These are phyloP conservation scores for Heliothis peltigera DNA, from an alignment of 2,888 invertebrate species.

Conservation along the genomic window DNA sequence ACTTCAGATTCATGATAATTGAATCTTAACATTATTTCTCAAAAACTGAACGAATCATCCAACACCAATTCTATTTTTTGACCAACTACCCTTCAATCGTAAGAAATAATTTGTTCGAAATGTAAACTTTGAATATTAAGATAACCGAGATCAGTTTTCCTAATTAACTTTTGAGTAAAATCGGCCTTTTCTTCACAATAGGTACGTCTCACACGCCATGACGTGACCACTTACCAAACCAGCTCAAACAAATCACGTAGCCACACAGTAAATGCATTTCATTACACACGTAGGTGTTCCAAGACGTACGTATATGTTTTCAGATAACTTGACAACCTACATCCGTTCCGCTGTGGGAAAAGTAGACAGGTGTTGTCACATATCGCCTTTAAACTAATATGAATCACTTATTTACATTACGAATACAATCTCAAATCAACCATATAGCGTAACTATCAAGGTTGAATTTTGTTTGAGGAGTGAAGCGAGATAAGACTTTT, in stretches of 20 bases:
- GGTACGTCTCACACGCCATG: constrained; percentile 8
- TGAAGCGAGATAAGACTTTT: constrained; percentile 45
- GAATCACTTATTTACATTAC: constrained; percentile 69
- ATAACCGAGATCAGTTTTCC: no score
- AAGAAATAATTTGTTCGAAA: no score
- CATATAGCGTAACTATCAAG: constrained; percentile 24
- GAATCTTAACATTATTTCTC: no score
- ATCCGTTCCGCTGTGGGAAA: constrained; percentile 87
- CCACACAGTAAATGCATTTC: constrained; percentile 57
- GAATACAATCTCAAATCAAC: constrained; percentile 40
- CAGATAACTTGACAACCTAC: constrained; percentile 82
- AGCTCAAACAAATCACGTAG: constrained; percentile 56
- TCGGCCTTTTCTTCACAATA: no score
- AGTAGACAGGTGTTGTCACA: constrained; percentile 86
- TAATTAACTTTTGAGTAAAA: no score
- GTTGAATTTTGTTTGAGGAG: constrained; percentile 16
- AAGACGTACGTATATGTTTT: constrained; percentile 75
- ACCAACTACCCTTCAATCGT: no score
- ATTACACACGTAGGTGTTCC: constrained; percentile 72
- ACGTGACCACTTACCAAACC: constrained; percentile 24
- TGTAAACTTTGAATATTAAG: no score
- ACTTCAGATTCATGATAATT: no score
- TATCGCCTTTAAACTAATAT: constrained; percentile 74
- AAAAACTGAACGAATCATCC: no score
- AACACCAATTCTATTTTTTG: no score